These are phyloP conservation scores for Eubasilissa splendida DNA, from an alignment of 2,888 invertebrate genomes.

Conservation along the genomic window DNA sequence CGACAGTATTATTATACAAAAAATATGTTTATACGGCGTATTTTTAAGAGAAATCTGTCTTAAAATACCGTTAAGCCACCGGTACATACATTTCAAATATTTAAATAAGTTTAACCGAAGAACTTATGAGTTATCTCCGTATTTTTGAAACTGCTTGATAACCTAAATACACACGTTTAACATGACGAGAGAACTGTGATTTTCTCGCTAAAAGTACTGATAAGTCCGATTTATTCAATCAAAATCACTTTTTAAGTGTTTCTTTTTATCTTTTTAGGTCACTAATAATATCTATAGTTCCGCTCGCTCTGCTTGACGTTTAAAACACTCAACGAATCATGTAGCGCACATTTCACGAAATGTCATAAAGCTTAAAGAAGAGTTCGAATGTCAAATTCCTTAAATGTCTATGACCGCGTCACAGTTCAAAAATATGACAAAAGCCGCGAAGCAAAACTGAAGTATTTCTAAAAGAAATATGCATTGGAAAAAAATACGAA, in stretches of 20 bases:
- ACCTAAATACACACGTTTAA: constrained; percentile 37
- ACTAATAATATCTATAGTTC: not conserved
- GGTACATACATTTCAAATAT: constrained; percentile 29
- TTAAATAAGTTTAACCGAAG: constrained; percentile 27
- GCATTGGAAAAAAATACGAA: not conserved
- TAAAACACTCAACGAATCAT: constrained; percentile 11
- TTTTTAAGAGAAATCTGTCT: not conserved
- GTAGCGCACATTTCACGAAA: not conserved
- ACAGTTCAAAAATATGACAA: not conserved
- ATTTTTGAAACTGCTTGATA: constrained; percentile 9
- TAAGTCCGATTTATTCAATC: constrained; percentile 26
- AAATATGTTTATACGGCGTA: not conserved
- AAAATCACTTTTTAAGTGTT: constrained; percentile 28
- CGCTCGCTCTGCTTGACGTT: not conserved
- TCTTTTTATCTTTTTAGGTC: constrained; percentile 18
- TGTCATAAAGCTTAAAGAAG: not conserved
- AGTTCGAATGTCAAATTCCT: constrained; percentile 32
- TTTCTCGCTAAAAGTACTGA: constrained; percentile 11
- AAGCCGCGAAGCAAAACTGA: not conserved
- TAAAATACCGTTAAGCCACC: constrained; percentile 23
- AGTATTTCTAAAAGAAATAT: not conserved
- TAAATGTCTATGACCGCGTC: constrained; percentile 22
- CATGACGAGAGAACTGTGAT: constrained; percentile 23
- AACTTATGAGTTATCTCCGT: constrained; percentile 13
- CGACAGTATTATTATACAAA: not conserved